These are phyloP conservation scores for Rallus limicola DNA, from an alignment of 2,113 vertebrate genomes.

Conservation along the genomic window DNA sequence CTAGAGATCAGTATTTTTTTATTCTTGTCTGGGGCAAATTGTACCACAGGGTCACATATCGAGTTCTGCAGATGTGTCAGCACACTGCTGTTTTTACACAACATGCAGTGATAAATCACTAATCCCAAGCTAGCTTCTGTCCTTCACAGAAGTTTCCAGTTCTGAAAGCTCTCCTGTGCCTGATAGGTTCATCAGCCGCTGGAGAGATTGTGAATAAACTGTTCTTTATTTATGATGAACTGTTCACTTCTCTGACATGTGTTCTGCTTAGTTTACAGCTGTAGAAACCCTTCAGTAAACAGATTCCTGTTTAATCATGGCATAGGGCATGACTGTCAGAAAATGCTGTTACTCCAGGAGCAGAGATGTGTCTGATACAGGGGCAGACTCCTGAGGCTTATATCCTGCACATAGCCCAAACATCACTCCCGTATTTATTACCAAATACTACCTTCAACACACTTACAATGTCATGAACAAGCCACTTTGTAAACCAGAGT, in stretches of 20 bases:
- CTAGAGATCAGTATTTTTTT: not conserved
- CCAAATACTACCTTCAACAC: rapidly evolving
- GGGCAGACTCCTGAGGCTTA: not conserved
- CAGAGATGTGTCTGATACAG: not conserved
- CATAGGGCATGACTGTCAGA: not conserved
- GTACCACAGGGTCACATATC: not conserved
- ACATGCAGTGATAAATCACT: not conserved
- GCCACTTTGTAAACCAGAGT: not conserved
- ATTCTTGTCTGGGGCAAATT: not conserved
- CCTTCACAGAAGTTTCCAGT: not conserved
- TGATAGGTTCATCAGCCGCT: constrained; percentile 23
- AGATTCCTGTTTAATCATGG: not conserved
- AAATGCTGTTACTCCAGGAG: not conserved
- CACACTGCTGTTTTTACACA: not conserved
- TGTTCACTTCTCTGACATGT: not conserved
- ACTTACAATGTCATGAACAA: not conserved
- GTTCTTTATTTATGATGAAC: constrained; percentile 3
- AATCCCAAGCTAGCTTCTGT: constrained; percentile 21
- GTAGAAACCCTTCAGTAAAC: constrained; percentile 1
- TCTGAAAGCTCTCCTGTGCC: not conserved
- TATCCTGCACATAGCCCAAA: not conserved
- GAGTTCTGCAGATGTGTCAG: not conserved
- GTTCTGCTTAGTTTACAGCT: constrained; percentile 17
- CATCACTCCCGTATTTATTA: not conserved
- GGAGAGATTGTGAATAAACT: not conserved